These are phyloP conservation scores for Channa argus DNA, from an alignment of 2,113 vertebrate genomes.

Conservation along the genomic window DNA sequence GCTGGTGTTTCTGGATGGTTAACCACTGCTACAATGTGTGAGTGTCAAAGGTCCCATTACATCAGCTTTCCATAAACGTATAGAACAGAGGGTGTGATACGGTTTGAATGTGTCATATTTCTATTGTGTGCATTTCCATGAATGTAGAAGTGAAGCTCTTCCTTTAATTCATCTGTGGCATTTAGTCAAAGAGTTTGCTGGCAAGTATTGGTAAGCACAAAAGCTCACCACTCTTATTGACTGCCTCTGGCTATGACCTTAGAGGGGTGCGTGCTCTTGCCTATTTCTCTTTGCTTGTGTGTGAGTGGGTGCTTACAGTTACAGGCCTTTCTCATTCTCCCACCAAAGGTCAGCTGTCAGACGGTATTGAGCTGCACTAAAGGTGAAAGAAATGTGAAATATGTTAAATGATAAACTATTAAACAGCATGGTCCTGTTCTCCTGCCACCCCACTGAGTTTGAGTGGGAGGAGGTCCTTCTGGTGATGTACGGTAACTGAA, in stretches of 20 bases:
- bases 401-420: constrained; percentile 70
- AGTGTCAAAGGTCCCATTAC: constrained; percentile 40
- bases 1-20: constrained; percentile 15
- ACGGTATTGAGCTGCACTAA: constrained; percentile 80
- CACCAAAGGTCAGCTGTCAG: constrained; percentile 83
- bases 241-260: constrained; percentile 64
- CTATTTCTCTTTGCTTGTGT: constrained; percentile 29
- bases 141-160: constrained; percentile 6
- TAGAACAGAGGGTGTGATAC: neutral
- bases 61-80: constrained; percentile 37
- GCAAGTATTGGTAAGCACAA: constrained; percentile 62
- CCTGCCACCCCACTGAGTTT: constrained; percentile 1
- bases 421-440: constrained; percentile 15
- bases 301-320: constrained; percentile 69
- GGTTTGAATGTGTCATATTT: constrained; percentile 23
- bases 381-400: constrained; percentile 79
- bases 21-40: constrained; percentile 21
- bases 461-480: constrained; percentile 29
- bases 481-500: neutral
- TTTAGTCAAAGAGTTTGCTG: constrained; percentile 39
- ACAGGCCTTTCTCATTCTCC: constrained; percentile 70
- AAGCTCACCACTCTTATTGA: constrained; percentile 68
- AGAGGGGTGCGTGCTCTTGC: constrained; percentile 40
- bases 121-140: neutral
- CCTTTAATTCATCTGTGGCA: constrained; percentile 24